These are phyloP conservation scores for Tethya wilhelma DNA, from an alignment of 37 sponge, comb jelly and placozoan genomes.

Conservation along the genomic window DNA sequence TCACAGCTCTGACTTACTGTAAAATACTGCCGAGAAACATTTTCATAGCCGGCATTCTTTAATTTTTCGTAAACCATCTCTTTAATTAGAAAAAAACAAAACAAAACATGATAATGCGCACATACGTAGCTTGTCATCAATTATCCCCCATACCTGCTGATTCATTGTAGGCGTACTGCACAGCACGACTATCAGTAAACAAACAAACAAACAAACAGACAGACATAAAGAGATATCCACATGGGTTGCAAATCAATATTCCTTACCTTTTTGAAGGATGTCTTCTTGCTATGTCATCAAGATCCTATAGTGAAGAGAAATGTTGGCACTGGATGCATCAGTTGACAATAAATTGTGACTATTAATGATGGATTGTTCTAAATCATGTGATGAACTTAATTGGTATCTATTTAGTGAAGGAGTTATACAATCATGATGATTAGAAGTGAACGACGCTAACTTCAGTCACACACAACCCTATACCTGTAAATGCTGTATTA, in stretches of 20 bases:
- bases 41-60: slow-evolving; percentile 14
- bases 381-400: no score
- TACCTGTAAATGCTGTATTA: slow-evolving; percentile 55
- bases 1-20: slow-evolving; percentile 4
- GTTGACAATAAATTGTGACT: no score
- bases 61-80: slow-evolving; percentile 29
- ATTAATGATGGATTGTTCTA: no score
- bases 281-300: slow-evolving; percentile 21
- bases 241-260: neutral
- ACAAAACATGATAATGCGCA: neutral
- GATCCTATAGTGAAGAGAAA: slow-evolving; percentile 12
- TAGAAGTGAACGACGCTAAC: no score
- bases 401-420: no score
- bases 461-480: neutral
- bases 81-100: no score
- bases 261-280: neutral
- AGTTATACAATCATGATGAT: no score
- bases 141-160: slow-evolving; percentile 64
- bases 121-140: neutral
- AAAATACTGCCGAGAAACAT: slow-evolving; percentile 19
- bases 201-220: neutral
- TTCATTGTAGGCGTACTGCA: slow-evolving; percentile 64
- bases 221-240: neutral
- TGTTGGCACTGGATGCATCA: neutral
- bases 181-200: slow-evolving; percentile 58